Conservation (phyloP, 2,888 invertebrate species). For the Emmelina monodactyla region DNA sequence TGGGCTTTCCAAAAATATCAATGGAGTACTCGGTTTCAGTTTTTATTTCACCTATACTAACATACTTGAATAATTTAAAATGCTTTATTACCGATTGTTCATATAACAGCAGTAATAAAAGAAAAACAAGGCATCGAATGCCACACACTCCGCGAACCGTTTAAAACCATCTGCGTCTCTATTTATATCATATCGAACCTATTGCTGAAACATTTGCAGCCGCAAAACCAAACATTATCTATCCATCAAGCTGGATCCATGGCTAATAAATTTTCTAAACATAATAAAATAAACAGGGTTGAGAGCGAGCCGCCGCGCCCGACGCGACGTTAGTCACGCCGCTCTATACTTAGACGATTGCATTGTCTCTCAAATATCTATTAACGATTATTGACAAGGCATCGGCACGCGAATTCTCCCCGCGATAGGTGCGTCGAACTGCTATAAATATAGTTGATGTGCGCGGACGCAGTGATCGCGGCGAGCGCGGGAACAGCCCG, state of each 20-base stretch:
- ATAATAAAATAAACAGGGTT: slow-evolving; percentile 60
- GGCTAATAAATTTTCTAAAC: slow-evolving; percentile 54
- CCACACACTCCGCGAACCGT: not conserved
- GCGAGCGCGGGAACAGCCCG: too few species aligned
- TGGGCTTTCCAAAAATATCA: slow-evolving; percentile 13
- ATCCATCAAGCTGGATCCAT: slow-evolving; percentile 49
- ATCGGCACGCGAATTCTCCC: slow-evolving; percentile 61
- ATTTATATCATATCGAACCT: slow-evolving; percentile 6
- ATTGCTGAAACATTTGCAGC: slow-evolving; percentile 13
- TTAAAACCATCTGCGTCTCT: slow-evolving; percentile 1
- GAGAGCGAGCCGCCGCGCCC: slow-evolving; percentile 25
- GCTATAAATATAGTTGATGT: slow-evolving; percentile 61
- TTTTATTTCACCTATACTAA: too few species aligned
- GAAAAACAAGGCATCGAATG: too few species aligned
- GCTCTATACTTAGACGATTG: slow-evolving; percentile 59
- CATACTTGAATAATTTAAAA: too few species aligned
- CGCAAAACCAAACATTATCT: slow-evolving; percentile 38
- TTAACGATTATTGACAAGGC: slow-evolving; percentile 66
- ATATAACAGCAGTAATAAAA: too few species aligned
- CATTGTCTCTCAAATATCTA: slow-evolving; percentile 67
- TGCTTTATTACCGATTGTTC: too few species aligned
- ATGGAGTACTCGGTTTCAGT: too few species aligned
- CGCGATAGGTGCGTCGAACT: slow-evolving; percentile 61
- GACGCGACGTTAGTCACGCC: slow-evolving; percentile 56
- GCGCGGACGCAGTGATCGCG: slow-evolving; percentile 28